These are phyloP conservation scores for Protosalanx chinensis DNA, from an alignment of 2,797 vertebrate genomes.

Conservation along the genomic window DNA sequence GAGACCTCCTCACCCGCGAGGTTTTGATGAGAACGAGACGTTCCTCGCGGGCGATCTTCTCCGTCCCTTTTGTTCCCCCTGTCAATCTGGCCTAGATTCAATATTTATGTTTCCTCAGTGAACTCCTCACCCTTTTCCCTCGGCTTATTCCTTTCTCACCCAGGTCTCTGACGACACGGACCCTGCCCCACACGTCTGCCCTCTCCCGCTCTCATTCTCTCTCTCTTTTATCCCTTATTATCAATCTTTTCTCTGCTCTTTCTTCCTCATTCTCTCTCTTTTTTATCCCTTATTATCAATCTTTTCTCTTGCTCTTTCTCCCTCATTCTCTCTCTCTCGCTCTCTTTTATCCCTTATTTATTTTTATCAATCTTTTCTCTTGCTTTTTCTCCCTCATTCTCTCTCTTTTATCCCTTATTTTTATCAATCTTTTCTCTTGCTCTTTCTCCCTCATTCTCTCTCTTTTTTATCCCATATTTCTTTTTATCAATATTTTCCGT, in stretches of 20 bases:
- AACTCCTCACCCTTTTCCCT: constrained; percentile 68
- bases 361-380: background rate
- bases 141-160: constrained; percentile 42
- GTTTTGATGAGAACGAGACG: constrained; percentile 52
- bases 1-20: background rate
- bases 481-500: background rate
- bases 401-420: background rate
- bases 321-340: background rate
- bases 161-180: constrained; percentile 60
- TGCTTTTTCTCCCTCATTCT: background rate
- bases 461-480: background rate
- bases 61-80: constrained; percentile 68
- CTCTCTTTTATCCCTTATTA: background rate
- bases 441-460: background rate
- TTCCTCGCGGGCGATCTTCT: constrained; percentile 41
- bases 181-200: constrained; percentile 21
- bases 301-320: background rate
- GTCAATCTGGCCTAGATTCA: constrained; percentile 72
- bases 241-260: background rate
- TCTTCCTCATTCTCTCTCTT: background rate
- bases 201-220: constrained; percentile 6
- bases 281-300: background rate
- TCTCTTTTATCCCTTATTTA: too few species aligned
- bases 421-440: background rate
- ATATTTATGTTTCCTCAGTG: constrained; percentile 76